These are phyloP conservation scores for Archilochus colubris DNA, from an alignment of 2,113 vertebrate species.

Conservation along the genomic window DNA sequence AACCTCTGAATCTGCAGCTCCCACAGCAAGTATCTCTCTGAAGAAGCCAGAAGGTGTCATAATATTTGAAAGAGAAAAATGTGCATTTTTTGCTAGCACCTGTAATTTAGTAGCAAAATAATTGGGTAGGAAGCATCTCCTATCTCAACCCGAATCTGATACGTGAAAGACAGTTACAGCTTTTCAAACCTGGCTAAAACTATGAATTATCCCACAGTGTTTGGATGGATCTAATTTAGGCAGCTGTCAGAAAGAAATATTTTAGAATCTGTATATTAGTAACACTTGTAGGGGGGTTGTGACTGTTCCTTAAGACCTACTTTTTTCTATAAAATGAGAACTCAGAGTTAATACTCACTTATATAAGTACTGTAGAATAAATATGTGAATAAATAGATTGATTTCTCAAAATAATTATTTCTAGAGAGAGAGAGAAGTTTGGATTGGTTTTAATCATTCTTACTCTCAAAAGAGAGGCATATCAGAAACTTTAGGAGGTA, in stretches of 20 bases:
- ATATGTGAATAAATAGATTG: not conserved
- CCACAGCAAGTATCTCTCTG: not conserved
- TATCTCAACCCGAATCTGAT: conserved; percentile 11
- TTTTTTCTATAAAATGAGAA: not conserved
- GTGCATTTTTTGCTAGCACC: not conserved
- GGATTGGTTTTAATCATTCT: not conserved
- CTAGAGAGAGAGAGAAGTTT: not conserved
- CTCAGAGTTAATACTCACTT: not conserved
- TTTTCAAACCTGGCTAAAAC: conserved; percentile 55
- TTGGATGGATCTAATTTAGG: conserved; percentile 16
- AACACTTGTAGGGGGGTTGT: not conserved
- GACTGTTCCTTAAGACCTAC: not conserved
- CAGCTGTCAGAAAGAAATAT: conserved; percentile 14
- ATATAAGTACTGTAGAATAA: not conserved
- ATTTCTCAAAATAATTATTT: not conserved
- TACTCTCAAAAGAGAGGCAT: not conserved
- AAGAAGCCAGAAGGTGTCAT: conserved; percentile 19
- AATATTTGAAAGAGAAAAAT: conserved; percentile 46
- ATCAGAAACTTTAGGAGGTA: not conserved
- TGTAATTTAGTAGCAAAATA: conserved; percentile 57
- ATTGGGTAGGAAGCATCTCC: conserved; percentile 24
- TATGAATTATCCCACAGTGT: conserved; percentile 32
- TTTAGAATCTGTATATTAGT: not conserved
- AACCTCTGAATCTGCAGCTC: not conserved
- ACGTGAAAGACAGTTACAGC: conserved; percentile 44